Base-by-base conservation (phyloP, 2,888 invertebrate genomes). In the Nycteola revayana region DNA sequence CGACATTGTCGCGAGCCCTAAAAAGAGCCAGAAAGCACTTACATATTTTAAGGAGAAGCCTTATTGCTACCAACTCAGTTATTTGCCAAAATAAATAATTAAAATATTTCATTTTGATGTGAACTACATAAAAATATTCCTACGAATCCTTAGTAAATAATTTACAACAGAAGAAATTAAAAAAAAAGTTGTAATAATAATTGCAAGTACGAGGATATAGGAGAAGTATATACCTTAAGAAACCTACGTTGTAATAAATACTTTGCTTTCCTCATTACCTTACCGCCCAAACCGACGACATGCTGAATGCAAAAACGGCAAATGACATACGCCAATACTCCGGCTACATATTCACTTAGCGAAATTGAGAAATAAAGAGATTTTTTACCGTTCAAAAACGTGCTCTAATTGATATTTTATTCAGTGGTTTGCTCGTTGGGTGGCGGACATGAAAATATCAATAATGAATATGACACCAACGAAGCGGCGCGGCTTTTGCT, bases 361-460 rank as follows among this genome's bases (percentile, higher is more conserved):
- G 49, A 81, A 85, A 86, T 86, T 86, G 83, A 85, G 84, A 87
- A 80, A 75, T 86, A 78, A 83, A 83, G 66, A 66, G 57, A 68
- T 65, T 67, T 68, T 74, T 79, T 80, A 77, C 69, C 56, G 51
- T 61, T 53, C 65, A 73, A 77, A 21, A 81, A 79, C 73, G 59
- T 76, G 72, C 71, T 81, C 81, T 84, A 86, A 87, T 87, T 87
- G 84, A 86, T 84, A 86, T 84, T 83, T 84, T 78, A 84, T 82
- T 79, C 84, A 79, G 70, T 71, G 74, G 71, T 74, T 70, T 67
- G 66, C 84, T 75, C 71, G 64, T 70, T 87, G 87, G 87, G 87
- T 87, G 87, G 87, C 76, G 64, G 61, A 66, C 66, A 69, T 75
- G 70, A 75, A 75, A 77, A 77, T 73, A 76, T 72, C 71, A 68